Percentiles rank a stretch among this genome's conserved stretches.
Conservation (phyloP, 2,113 vertebrate species). For the Sardina pilchardus region DNA sequence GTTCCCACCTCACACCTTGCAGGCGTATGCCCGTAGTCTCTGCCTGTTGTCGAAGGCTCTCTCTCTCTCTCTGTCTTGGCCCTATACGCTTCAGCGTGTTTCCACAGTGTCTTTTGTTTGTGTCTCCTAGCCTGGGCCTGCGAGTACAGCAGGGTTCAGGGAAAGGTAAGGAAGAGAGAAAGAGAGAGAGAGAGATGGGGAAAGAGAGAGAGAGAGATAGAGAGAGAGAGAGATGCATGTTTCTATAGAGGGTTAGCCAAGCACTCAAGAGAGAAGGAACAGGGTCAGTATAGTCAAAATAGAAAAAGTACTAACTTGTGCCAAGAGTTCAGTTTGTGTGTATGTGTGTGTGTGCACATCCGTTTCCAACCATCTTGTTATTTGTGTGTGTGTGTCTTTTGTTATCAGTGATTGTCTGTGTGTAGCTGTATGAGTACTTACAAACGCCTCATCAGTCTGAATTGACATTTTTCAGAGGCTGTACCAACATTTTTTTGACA, state of each 20-base stretch:
- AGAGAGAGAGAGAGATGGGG: not conserved
- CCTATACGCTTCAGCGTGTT: not conserved
- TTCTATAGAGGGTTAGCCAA: not conserved
- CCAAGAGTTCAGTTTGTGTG: not conserved
- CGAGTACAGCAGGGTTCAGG: not conserved
- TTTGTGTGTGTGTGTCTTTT: conserved; percentile 11
- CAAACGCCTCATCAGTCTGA: not conserved
- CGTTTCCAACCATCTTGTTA: not conserved
- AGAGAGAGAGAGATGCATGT: not conserved
- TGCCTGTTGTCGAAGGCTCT: not conserved
- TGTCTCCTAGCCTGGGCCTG: not conserved
- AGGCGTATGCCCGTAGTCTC: not conserved
- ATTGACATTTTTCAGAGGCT: not conserved
- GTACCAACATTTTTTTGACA: not conserved
- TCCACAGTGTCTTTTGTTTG: conserved; percentile 17
- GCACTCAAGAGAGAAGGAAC: not conserved
- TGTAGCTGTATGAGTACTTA: not conserved
- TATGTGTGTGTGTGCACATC: not conserved
- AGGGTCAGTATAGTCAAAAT: not conserved
- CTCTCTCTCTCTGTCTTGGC: not conserved
- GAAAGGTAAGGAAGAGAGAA: not conserved
- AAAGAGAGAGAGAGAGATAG: not conserved
- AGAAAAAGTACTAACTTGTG: not conserved
- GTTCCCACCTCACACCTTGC: not conserved
- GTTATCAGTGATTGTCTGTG: not conserved